Evolutionary conservation across 2,888 invertebrate species (phyloP), one percentile per base, ranked within the genome.

Genomic region (Synergus laeviventris): DNA sequence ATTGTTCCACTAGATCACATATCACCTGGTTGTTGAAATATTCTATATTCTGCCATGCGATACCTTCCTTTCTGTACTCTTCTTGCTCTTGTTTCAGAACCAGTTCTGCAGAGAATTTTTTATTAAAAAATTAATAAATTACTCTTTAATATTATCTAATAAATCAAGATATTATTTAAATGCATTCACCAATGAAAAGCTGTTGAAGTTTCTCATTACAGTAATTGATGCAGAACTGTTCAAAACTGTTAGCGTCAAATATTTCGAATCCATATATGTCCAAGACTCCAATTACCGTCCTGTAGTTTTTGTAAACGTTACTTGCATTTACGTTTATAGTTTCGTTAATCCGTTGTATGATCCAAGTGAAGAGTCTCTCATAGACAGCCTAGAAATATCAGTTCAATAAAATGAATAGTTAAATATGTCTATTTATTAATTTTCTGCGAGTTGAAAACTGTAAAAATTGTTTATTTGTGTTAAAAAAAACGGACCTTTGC

Each of bases 211-310:
- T 99, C 92, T 99, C 99, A 90, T 99, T 99, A 90, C 99, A 99
- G 92, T 99, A 99, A 92, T 99, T 99, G 89, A 99, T 99, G 91
- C 99, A 99, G 92, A 99, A 98, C 92, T 99, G 99, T 91, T 99
- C 99, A 91, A 99, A 98, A 92, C 97, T 98, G 91, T 99, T 99
- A 39, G 94, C 94, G 85, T 98, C 98, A 91, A 99, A 98, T 84
- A 99, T 98, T 92, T 99, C 99, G 91, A 99, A 99, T 24, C 99
- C 99, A 91, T 99, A 99, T 88, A 99, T 99, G 89, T 99, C 99
- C 73, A 99, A 92, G 7, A 99, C 99, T 12, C 99, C 99, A 86
- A 98, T 98, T 60, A 98, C 93, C 0, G 96, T 96, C 88, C 94
- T 94, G 89, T 95, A 94, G 38, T 93, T 91, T 82, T 91, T 92